A percentile compares a stretch with the other conserved stretches of the same genome.
phyloP scores from a whole-genome alignment of 2,113 vertebrate species.

The Pseudopipra pipra region DNA sequence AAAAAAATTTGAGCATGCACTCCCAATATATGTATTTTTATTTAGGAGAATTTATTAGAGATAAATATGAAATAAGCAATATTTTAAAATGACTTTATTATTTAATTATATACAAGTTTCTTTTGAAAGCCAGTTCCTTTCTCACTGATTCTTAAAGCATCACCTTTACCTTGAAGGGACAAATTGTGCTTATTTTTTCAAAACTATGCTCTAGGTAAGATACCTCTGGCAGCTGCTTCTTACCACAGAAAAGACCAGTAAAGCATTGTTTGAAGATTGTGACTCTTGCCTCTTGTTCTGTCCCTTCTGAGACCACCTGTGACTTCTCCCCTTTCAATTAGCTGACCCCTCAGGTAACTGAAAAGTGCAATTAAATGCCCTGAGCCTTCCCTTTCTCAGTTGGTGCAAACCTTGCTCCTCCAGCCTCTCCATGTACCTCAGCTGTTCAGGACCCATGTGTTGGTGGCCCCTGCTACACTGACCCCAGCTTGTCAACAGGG shows the following conservation, averaged over 20 bases:
- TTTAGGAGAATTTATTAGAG: not conserved
- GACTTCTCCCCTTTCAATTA: not conserved
- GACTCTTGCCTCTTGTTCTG: not conserved
- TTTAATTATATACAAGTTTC: not conserved
- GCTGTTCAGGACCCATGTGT: rapidly evolving
- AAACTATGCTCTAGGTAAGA: not conserved
- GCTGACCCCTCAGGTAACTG: not conserved
- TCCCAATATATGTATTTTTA: not conserved
- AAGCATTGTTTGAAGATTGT: not conserved
- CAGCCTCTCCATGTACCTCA: rapidly evolving
- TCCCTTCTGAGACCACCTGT: not conserved
- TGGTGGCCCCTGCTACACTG: not conserved
- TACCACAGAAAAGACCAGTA: not conserved
- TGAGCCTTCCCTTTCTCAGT: not conserved
- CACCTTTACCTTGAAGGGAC: not conserved
- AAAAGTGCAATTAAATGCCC: not conserved
- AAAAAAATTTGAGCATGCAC: not conserved
- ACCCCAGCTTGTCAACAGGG: not conserved
- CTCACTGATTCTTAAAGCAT: not conserved
- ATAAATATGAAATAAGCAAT: not conserved
- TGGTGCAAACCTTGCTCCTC: not conserved
- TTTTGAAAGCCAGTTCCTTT: not conserved
- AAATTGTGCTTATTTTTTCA: not conserved
- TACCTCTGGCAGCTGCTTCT: not conserved
- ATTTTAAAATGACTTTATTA: not conserved